Conservation (phyloP, 2,888 invertebrate species). For the Acrocyrtus sp. region DNA sequence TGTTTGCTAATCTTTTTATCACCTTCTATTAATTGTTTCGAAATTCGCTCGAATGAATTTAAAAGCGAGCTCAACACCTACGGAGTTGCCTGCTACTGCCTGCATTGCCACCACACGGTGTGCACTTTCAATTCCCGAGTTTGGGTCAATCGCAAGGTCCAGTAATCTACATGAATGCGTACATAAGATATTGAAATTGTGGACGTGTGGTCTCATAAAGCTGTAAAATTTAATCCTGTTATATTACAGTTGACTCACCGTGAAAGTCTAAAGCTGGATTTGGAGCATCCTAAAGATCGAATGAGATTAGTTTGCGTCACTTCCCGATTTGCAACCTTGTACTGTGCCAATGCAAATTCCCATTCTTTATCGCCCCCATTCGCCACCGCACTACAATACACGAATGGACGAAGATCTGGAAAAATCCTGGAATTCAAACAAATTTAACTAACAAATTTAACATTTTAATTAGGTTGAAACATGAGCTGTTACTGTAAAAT, state of each 20-base stretch:
- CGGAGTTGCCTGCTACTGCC: constrained; percentile 56
- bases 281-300: constrained; percentile 54
- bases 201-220: not conserved
- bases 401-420: constrained; percentile 57
- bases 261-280: constrained; percentile 39
- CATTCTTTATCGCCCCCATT: constrained; percentile 51
- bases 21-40: constrained; percentile 41
- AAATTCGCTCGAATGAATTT: constrained; percentile 52
- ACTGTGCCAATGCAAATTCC: constrained; percentile 52
- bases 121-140: constrained; percentile 30
- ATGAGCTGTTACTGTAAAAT: not conserved
- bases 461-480: not conserved
- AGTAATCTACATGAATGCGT: constrained; percentile 34
- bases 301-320: constrained; percentile 41
- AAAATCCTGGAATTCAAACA: constrained; percentile 17
- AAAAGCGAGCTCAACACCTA: constrained; percentile 47
- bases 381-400: constrained; percentile 58
- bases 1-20: no score
- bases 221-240: constrained; percentile 7
- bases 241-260: constrained; percentile 18
- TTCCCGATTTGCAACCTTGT: constrained; percentile 30
- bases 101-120: constrained; percentile 54
- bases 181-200: not conserved
- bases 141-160: constrained; percentile 41
- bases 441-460: not conserved